Base-by-base conservation (phyloP, 2,888 invertebrate species). In the Phalera bucephala region DNA sequence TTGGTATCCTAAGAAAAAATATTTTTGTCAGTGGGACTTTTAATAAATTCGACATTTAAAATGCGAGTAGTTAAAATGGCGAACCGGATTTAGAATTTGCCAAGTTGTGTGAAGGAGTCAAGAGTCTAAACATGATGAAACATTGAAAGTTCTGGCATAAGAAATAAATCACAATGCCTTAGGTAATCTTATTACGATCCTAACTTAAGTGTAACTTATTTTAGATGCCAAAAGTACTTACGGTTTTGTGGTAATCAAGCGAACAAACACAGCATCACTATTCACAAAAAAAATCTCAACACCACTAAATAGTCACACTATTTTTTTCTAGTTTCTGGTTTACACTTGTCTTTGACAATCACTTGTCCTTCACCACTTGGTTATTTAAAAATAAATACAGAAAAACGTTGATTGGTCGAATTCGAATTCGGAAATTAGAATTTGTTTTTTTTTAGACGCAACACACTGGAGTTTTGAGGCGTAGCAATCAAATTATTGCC, bases 181-280 rank as follows among this genome's bases (percentile, higher is more conserved):
- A n/a, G n/a, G n/a, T n/a, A n/a, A n/a, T n/a, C n/a, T n/a, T n/a
- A n/a, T n/a, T n/a, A n/a, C n/a, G n/a, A n/a, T n/a, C n/a, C n/a
- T n/a, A n/a, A n/a, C n/a, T n/a, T n/a, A n/a, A n/a, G n/a, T n/a
- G n/a, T n/a, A n/a, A n/a, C n/a, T n/a, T n/a, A n/a, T n/a, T n/a
- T n/a, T n/a, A 17, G 5, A 17, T 17, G 5, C 5, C 17, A 17
- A 17, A 17, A 5, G 40, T 65, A 88, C 88, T 87, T 69, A 88
- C 88, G 87, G 86, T 72, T 53, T 52, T 44, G 47, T 40, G 33
- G 41, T 50, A 68, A 71, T 81, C 72, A 83, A 72, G 71, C 57
- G 36, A 49, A 40, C 52, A 41, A 31, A 56, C 75, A 76, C 78
- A 79, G 80, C 86, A 87, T 88, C 87, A 88, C 87, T 83, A 67